Percentiles rank a stretch among this genome's conserved stretches.
These are phyloP conservation scores for Julus scanicus DNA, from an alignment of 2,888 invertebrate species.

Conservation along the genomic window DNA sequence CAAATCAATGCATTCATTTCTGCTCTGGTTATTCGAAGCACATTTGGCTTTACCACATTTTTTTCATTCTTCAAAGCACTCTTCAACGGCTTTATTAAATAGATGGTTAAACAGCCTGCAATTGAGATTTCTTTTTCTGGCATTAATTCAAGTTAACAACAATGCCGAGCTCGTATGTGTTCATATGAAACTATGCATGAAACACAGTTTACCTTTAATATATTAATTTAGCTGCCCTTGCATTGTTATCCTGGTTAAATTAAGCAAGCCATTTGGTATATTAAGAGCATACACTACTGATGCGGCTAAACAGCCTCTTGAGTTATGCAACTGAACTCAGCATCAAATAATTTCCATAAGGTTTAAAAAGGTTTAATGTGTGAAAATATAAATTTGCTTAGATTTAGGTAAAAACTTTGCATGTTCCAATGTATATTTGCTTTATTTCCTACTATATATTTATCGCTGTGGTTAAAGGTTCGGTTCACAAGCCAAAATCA, in stretches of 20 bases:
- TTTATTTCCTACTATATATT: no score
- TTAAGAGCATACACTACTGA: no score
- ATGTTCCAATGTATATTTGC: no score
- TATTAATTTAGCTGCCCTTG: neutral
- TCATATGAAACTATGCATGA: neutral
- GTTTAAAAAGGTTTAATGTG: no score
- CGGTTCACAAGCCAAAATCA: no score
- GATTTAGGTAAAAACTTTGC: no score
- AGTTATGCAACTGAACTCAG: no score
- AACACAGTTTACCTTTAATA: neutral
- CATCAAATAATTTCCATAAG: no score
- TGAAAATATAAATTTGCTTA: no score
- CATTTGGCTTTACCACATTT: conserved; percentile 19
- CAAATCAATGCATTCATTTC: conserved; percentile 10
- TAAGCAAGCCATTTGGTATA: neutral
- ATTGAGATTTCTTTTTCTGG: neutral
- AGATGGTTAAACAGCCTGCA: neutral
- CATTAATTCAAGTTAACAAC: neutral
- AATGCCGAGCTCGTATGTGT: neutral
- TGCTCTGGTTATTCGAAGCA: conserved; percentile 26
- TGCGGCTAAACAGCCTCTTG: no score
- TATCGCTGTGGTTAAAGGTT: no score
- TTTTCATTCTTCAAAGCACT: neutral
- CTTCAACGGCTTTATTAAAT: neutral
- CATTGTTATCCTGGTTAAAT: neutral